Percentiles rank a stretch among this genome's conserved stretches.
phyloP scores from a whole-genome alignment of 2,888 invertebrate species.

The Melipona beecheii region DNA sequence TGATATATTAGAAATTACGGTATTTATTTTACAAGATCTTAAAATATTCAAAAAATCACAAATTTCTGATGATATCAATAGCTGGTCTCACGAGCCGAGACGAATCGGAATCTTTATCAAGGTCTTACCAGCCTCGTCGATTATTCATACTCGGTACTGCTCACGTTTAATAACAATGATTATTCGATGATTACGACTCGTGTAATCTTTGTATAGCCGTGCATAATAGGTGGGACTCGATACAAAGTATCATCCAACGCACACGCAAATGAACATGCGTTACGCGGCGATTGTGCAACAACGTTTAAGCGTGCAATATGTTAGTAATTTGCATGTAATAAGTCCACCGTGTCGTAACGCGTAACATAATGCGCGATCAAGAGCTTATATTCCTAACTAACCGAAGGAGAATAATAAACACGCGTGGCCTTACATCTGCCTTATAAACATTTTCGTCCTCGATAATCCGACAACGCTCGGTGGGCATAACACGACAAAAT shows the following conservation, averaged over 20 bases:
- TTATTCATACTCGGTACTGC: background rate
- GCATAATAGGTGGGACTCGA: background rate
- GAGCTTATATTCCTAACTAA: slow-evolving; percentile 22
- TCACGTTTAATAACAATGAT: slow-evolving; percentile 8
- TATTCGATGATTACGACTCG: background rate
- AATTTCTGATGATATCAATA: background rate
- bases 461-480: slow-evolving; percentile 9
- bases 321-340: slow-evolving; percentile 62
- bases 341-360: slow-evolving; percentile 36
- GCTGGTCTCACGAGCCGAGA: background rate
- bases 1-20: background rate
- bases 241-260: slow-evolving; percentile 7
- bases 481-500: slow-evolving; percentile 28
- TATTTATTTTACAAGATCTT: background rate
- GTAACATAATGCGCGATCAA: slow-evolving; percentile 9
- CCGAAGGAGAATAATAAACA: slow-evolving; percentile 40
- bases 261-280: slow-evolving; percentile 4
- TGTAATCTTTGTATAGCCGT: background rate
- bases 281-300: slow-evolving; percentile 32
- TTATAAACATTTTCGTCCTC: slow-evolving; percentile 32
- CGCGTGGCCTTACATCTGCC: slow-evolving; percentile 11
- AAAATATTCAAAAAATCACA: background rate
- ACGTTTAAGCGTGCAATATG: slow-evolving; percentile 43
- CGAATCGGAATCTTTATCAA: background rate
- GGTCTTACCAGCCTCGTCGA: background rate